Conservation (phyloP, 2,113 vertebrate genomes). For the Salvator merianae region DNA sequence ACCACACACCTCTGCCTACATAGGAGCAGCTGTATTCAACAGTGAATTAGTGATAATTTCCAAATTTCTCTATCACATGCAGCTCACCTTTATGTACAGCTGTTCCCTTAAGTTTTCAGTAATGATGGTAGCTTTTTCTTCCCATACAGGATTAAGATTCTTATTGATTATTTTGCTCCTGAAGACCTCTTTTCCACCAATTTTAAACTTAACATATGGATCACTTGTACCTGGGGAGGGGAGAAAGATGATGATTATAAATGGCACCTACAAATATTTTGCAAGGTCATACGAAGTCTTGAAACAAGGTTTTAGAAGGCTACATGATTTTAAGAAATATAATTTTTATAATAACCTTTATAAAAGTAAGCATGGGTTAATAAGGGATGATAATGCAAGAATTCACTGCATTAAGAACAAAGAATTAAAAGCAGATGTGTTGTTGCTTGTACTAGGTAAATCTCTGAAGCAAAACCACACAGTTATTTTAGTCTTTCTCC, state of each 20-base stretch:
- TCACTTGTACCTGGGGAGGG: conserved; percentile 89
- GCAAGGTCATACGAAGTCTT: neutral
- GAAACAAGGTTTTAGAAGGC: neutral
- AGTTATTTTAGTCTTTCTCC: neutral
- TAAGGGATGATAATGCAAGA: neutral
- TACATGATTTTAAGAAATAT: too few relatives aligned
- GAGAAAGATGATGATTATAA: conserved; percentile 11
- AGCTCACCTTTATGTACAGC: conserved; percentile 90
- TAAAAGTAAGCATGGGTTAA: too few relatives aligned
- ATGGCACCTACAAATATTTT: neutral
- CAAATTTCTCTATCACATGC: neutral
- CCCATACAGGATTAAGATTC: conserved; percentile 97
- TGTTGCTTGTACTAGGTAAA: neutral
- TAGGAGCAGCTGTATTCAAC: too few relatives aligned
- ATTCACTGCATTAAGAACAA: neutral
- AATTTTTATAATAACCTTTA: too few relatives aligned
- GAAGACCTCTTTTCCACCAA: conserved; percentile 95
- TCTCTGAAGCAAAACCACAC: neutral
- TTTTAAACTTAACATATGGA: conserved; percentile 98
- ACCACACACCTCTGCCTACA: neutral
- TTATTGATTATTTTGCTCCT: conserved; percentile 96
- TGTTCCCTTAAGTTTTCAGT: conserved; percentile 87
- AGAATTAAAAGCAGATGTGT: neutral
- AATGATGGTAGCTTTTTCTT: conserved; percentile 86
- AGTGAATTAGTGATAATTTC: too few relatives aligned